These are phyloP conservation scores for Laothoe populi DNA, from an alignment of 2,888 invertebrate species.

Conservation along the genomic window DNA sequence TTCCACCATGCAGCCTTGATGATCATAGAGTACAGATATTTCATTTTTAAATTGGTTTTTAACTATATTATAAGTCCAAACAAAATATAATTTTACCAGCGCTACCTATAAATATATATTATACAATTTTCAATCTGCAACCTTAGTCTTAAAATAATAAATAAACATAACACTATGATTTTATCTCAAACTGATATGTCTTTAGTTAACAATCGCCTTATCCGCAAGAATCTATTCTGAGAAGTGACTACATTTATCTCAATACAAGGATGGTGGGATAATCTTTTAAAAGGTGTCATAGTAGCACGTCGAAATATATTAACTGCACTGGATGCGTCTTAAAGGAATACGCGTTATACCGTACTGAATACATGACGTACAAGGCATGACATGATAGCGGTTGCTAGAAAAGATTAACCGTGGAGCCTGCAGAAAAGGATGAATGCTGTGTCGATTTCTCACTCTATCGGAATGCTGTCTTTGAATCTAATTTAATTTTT, in stretches of 20 bases:
- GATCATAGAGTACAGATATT: too few species aligned
- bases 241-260: conserved; percentile 26
- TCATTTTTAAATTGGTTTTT: too few species aligned
- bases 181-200: neutral
- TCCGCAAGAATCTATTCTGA: conserved; percentile 7
- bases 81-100: too few species aligned
- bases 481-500: too few species aligned
- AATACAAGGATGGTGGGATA: conserved; percentile 43
- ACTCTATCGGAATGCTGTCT: too few species aligned
- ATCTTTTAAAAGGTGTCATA: conserved; percentile 48
- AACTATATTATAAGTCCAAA: too few species aligned
- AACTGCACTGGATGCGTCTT: conserved; percentile 27
- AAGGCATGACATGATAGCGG: neutral
- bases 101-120: too few species aligned
- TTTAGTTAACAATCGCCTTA: conserved; percentile 2
- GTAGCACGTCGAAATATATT: conserved; percentile 35
- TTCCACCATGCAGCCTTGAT: too few species aligned
- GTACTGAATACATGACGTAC: conserved; percentile 21
- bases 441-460: too few species aligned
- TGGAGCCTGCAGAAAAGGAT: too few species aligned
- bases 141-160: neutral
- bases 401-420: too few species aligned
- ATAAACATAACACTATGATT: neutral
- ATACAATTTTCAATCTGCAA: too few species aligned
- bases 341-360: conserved; percentile 33